A percentile compares a stretch with the other conserved stretches of the same genome.
Evolutionary conservation across 2,888 invertebrate genomes (phyloP).

Genomic region (Pseudococcus viburni): DNA sequence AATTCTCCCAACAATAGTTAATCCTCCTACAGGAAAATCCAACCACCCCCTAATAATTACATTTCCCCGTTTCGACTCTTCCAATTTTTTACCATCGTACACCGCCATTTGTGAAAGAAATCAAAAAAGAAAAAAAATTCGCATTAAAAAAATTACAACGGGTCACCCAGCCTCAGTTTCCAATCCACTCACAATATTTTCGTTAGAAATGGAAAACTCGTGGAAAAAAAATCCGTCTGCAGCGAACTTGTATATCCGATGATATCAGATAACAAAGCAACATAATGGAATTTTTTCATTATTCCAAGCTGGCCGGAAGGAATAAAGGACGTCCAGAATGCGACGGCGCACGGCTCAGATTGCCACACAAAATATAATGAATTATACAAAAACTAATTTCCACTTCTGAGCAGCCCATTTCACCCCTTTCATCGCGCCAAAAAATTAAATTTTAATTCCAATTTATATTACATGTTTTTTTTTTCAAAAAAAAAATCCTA

Average conservation of each 20-base stretch:
- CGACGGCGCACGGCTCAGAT: too few relatives aligned
- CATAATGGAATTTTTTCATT: constrained; percentile 41
- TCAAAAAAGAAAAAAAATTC: background rate
- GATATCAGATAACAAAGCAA: constrained; percentile 22
- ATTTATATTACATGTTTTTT: background rate
- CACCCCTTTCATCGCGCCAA: background rate
- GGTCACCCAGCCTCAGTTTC: background rate
- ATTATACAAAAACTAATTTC: constrained; percentile 9
- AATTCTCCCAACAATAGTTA: too few relatives aligned
- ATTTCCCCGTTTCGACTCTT: background rate
- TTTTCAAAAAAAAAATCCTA: too few relatives aligned
- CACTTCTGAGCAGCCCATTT: background rate
- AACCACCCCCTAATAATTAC: too few relatives aligned
- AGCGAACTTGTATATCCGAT: background rate
- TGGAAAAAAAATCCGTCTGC: background rate
- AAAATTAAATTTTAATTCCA: constrained; percentile 2
- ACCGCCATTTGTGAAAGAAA: background rate
- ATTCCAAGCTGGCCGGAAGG: constrained; percentile 16
- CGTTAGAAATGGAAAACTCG: background rate
- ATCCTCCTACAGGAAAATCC: too few relatives aligned
- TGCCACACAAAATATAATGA: too few relatives aligned
- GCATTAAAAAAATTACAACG: background rate
- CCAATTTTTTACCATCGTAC: background rate
- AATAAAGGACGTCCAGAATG: constrained; percentile 9
- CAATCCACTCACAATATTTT: background rate